phyloP scores from a whole-genome alignment of 2,888 invertebrate species.

The Zhuqinia jingwanae region DNA sequence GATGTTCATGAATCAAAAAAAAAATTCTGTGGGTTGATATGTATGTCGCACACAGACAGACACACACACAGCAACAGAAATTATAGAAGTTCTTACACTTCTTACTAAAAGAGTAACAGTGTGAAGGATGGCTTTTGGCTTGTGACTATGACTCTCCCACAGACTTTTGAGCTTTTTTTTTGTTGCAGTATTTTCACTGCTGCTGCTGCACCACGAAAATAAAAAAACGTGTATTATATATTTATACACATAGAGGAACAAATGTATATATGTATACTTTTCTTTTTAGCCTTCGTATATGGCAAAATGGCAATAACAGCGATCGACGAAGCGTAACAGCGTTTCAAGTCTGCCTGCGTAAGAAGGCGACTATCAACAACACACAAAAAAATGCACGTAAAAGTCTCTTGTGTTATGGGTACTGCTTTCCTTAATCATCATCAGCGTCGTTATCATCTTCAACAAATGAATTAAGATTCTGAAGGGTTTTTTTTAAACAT shows the following conservation, averaged over 20 bases:
- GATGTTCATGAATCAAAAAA: slow-evolving; percentile 34
- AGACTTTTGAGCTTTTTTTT: slow-evolving; percentile 25
- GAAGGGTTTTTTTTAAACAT: slow-evolving; percentile 37
- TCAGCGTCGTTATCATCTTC: too few species aligned
- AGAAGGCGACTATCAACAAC: slow-evolving; percentile 13
- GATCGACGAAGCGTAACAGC: slow-evolving; percentile 54
- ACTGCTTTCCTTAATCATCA: too few species aligned
- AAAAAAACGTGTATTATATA: background rate
- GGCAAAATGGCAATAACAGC: slow-evolving; percentile 51
- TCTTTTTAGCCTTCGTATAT: too few species aligned
- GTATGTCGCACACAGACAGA: slow-evolving; percentile 52
- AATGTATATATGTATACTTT: slow-evolving; percentile 13
- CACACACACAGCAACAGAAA: background rate
- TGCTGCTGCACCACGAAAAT: background rate
- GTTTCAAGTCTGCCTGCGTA: too few species aligned
- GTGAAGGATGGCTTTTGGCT: too few species aligned
- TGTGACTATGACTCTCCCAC: slow-evolving; percentile 33
- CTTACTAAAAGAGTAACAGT: slow-evolving; percentile 41
- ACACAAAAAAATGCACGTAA: too few species aligned
- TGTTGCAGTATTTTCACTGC: slow-evolving; percentile 62
- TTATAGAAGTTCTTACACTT: background rate
- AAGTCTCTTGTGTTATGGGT: background rate
- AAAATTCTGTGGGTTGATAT: slow-evolving; percentile 65
- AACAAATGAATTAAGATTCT: too few species aligned
- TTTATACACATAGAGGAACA: slow-evolving; percentile 7